Conservation (phyloP, 2,888 invertebrate genomes). For the Plebejus argus region DNA sequence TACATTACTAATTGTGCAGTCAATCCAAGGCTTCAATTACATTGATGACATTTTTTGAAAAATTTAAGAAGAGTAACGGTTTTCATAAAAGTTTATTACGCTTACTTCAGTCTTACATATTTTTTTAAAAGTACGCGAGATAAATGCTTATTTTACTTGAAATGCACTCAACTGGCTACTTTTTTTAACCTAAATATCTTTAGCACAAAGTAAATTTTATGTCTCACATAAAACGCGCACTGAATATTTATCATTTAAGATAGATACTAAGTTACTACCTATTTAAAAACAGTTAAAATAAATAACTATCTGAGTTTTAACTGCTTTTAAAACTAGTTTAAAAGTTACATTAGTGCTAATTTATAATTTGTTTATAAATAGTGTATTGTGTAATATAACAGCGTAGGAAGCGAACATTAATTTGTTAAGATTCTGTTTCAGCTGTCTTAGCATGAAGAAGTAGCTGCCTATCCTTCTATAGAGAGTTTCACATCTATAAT, state of each 20-base stretch:
- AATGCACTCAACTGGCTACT: background rate
- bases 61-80: constrained; percentile 15
- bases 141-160: background rate
- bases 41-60: background rate
- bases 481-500: no score
- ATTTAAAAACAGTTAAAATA: constrained; percentile 30
- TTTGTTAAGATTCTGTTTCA: background rate
- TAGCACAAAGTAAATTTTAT: background rate
- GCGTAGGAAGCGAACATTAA: background rate
- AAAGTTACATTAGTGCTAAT: background rate
- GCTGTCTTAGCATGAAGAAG: no score
- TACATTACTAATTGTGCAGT: background rate
- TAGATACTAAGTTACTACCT: background rate
- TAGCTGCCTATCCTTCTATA: no score
- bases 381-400: background rate
- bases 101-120: background rate
- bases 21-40: background rate
- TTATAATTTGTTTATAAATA: background rate
- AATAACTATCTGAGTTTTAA: background rate
- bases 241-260: constrained; percentile 1
- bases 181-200: background rate
- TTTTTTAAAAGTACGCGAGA: background rate
- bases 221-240: background rate
- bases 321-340: constrained; percentile 50
- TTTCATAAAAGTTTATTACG: background rate